phyloP scores from a whole-genome alignment of 2,888 invertebrate species.

The Thereva unica region DNA sequence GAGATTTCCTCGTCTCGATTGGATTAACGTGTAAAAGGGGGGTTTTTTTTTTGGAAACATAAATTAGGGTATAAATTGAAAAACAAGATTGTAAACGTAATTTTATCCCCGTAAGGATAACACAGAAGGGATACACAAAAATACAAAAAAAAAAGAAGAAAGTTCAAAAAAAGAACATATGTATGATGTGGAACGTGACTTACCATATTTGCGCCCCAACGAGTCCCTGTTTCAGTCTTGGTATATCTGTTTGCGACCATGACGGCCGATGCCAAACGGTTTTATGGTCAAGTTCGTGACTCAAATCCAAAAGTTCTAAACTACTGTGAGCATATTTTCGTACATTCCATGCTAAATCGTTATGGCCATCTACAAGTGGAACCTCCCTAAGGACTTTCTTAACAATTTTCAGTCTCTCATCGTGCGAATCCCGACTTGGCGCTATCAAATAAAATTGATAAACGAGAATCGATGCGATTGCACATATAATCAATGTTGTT shows the following conservation, averaged over 20 bases:
- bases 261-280: slow-evolving; percentile 84
- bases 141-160: background rate
- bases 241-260: slow-evolving; percentile 94
- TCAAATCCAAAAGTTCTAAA: slow-evolving; percentile 60
- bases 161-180: background rate
- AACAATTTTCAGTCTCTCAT: slow-evolving; percentile 58
- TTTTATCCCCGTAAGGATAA: background rate
- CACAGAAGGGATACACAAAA: background rate
- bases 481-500: slow-evolving; percentile 51
- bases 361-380: slow-evolving; percentile 69
- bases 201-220: slow-evolving; percentile 89
- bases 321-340: slow-evolving; percentile 85
- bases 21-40: too few relatives aligned
- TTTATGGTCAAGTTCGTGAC: slow-evolving; percentile 52
- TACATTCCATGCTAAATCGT: slow-evolving; percentile 88
- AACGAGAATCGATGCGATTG: slow-evolving; percentile 53
- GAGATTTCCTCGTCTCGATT: too few relatives aligned
- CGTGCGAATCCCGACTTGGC: slow-evolving; percentile 57
- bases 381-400: slow-evolving; percentile 55
- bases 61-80: too few relatives aligned
- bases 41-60: too few relatives aligned
- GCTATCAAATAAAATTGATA: slow-evolving; percentile 56
- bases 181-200: slow-evolving; percentile 43
- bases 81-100: too few relatives aligned
- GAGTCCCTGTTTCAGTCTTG: slow-evolving; percentile 77